Base-by-base conservation (phyloP, 2,797 vertebrate species). In the Eleutherodactylus coqui region DNA sequence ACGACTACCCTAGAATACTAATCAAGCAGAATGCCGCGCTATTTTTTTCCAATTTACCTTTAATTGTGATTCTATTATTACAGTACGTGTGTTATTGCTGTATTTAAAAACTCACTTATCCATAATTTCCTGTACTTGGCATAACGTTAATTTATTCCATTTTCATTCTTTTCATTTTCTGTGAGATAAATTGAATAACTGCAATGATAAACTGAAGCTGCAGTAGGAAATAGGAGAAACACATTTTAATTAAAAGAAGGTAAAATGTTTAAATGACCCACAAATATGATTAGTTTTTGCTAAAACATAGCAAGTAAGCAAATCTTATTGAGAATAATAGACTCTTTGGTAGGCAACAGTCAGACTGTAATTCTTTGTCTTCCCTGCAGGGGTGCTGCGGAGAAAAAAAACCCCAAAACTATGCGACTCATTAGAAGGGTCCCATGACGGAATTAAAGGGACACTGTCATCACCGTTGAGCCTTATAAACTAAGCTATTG, bases 31-130 rank as follows among this genome's bases (percentile, higher is more conserved):
- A 67, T 17, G 21, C 69, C 4, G 19, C 17, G 38, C 29, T 36
- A 47, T 38, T 58, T 38, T 24, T 41, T 64, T 32, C 38, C 72
- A 47, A 84, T 76, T 76, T 51, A 84, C 82, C 82, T 76, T 67
- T 76, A 64, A 84, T 84, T 84, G 55, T 84, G 41, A n/a, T 77
- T 76, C 70, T 6, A 47, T 77, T 62, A 84, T 84, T 77, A 51
- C 38, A 62, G 38, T 64, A 62, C 45, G 36, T 29, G 32, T 16
- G 47, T 45, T 78, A 27, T 79, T 43, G 55, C 53, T 29, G 77
- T 29, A 17, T 55, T 77, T 76, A 53, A 76, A 76, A 78, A 29
- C 58, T 70, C 62, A 47, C 43, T 81, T 82, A n/a, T 49, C 64
- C 64, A 38, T 38, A 32, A 45, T 49, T 82, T 82, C 60, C 29